Percentiles rank a stretch among this genome's conserved stretches.
Conservation (phyloP, 1,140 invertebrate species). For the Trichomalopsis sarcophagae region DNA sequence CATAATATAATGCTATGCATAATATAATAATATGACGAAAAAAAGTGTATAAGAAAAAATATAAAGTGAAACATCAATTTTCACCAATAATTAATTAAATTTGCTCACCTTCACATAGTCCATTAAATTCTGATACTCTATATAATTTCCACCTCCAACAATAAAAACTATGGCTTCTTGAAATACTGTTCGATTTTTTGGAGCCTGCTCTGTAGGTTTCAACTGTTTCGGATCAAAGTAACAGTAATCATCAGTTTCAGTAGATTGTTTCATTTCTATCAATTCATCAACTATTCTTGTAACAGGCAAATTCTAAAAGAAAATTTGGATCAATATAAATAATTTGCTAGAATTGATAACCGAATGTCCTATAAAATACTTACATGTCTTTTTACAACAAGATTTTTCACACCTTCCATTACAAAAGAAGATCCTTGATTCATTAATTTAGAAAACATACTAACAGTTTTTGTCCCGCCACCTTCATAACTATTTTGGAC, state of each 20-base stretch:
- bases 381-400: slow-evolving; percentile 98
- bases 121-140: slow-evolving; percentile 98
- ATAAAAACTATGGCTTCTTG: slow-evolving; percentile 97
- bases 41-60: not conserved
- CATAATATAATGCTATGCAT: slow-evolving; percentile 22
- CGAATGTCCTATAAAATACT: slow-evolving; percentile 66
- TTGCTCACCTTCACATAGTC: slow-evolving; percentile 90
- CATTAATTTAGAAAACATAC: slow-evolving; percentile 98
- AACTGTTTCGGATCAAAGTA: slow-evolving; percentile 96
- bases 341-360: slow-evolving; percentile 12
- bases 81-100: slow-evolving; percentile 17
- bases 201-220: slow-evolving; percentile 81
- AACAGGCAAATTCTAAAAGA: slow-evolving; percentile 86
- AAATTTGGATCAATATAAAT: slow-evolving; percentile 23
- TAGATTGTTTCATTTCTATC: slow-evolving; percentile 88
- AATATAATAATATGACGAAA: not conserved
- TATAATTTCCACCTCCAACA: slow-evolving; percentile 98
- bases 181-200: slow-evolving; percentile 82
- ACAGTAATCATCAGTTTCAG: slow-evolving; percentile 89
- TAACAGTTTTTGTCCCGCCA: slow-evolving; percentile 96
- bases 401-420: slow-evolving; percentile 99
- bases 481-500: slow-evolving; percentile 87
- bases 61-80: not conserved
- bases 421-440: slow-evolving; percentile 98
- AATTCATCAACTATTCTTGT: slow-evolving; percentile 94